A percentile compares a stretch with the other conserved stretches of the same genome.
Conservation (phyloP, 2,888 invertebrate genomes). For the Pharmacophagus antenor region DNA sequence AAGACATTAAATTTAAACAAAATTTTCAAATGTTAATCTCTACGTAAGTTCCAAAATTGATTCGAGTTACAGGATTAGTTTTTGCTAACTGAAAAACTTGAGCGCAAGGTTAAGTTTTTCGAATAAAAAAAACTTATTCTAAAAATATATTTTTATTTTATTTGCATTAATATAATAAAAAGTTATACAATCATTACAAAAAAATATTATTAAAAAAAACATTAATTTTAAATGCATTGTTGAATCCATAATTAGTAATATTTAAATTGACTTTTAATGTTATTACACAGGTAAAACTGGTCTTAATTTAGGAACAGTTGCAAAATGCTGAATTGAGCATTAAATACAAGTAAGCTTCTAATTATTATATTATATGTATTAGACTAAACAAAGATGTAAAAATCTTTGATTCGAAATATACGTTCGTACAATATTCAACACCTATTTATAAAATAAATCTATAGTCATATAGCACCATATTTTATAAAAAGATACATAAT, state of each 20-base stretch:
- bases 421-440: slow-evolving; percentile 31
- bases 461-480: slow-evolving; percentile 41
- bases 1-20: too few relatives aligned
- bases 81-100: too few relatives aligned
- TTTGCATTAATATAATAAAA: slow-evolving; percentile 44
- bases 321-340: slow-evolving; percentile 53
- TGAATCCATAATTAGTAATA: slow-evolving; percentile 18
- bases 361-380: slow-evolving; percentile 30
- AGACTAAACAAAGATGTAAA: slow-evolving; percentile 14
- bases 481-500: slow-evolving; percentile 35
- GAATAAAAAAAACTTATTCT: slow-evolving; percentile 32
- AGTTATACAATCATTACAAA: slow-evolving; percentile 26
- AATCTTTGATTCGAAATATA: slow-evolving; percentile 20
- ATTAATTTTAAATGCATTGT: slow-evolving; percentile 25
- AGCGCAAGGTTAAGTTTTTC: too few relatives aligned
- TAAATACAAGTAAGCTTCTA: slow-evolving; percentile 32
- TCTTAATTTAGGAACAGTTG: slow-evolving; percentile 42
- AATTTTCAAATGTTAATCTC: too few relatives aligned
- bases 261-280: slow-evolving; percentile 18
- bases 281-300: slow-evolving; percentile 30
- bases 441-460: slow-evolving; percentile 30
- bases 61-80: too few relatives aligned
- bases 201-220: slow-evolving; percentile 13
- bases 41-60: too few relatives aligned
- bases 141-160: slow-evolving; percentile 54